Base-by-base conservation (phyloP, 23 tunicate genomes). In the Halocynthia aurantium region DNA sequence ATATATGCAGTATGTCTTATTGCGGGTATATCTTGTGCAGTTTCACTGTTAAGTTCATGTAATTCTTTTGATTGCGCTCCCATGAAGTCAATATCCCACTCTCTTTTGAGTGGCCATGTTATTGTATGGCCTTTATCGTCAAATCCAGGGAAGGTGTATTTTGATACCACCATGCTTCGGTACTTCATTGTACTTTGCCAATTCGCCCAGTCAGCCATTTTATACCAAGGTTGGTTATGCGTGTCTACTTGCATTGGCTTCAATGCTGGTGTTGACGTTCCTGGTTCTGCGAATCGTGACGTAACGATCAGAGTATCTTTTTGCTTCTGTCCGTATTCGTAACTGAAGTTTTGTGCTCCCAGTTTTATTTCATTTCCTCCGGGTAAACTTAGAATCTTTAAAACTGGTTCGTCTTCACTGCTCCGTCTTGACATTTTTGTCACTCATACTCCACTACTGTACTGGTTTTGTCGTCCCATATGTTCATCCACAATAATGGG, bases 141-240 rank as follows among this genome's bases (percentile, higher is more conserved):
- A 10, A 64, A 64, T 64, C 69, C 69, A 31, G 69, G 69, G 7
- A 64, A 7, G 44, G 69, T 64, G 10, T 64, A 64, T 64, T 64
- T 64, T 19, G 62, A 57, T 57, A 57, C 62, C 12, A 12, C 10
- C 11, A 57, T 57, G 10, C 12, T 57, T 10, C 11, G 12, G 10
- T 12, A 10, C 62, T 12, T 10, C 12, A 10, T 12, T 10, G 11
- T 10, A 12, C 62, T 57, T 57, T 12, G 62, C 62, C 62, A 57
- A 10, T 10, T 57, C 62, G 12, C 10, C 62, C 62, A 12, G 10
- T 10, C 62, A 12, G 62, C 62, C n/a, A n/a, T n/a, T n/a, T n/a
- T n/a, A 12, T 57, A 57, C 62, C 62, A n/a, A n/a, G n/a, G n/a
- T n/a, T n/a, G n/a, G n/a, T n/a, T n/a, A n/a, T n/a, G n/a, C n/a